Evolutionary conservation across 2,113 vertebrate genomes (phyloP), one percentile per base, ranked within the genome.

Genomic region (Neotoma lepida): DNA sequence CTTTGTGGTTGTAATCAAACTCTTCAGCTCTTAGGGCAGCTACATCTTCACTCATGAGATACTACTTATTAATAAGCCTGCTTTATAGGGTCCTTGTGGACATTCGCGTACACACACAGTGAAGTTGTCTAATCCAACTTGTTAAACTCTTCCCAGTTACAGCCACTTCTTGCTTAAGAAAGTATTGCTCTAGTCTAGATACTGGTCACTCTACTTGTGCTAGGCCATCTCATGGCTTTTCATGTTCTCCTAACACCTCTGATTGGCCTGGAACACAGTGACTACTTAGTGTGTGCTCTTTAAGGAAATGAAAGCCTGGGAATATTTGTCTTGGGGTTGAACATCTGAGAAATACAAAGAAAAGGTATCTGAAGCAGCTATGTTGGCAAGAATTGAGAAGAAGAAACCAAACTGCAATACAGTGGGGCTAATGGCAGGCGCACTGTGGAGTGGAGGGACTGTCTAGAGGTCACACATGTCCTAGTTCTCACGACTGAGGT

Each of bases 31-130:
- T 22, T 33, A 2, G 35, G 12, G 17, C 13, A 44, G 3, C 9
- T 44, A 0, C 44, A 39, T 35, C 22, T 56, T 58, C 1, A 0
- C 33, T 64, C 46, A 24, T 46, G 8, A 49, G 18, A 13, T 18
- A 1, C 4, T 41, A 0, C 13, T 28, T 51, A 1, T 15, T 33
- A 24, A 58, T 56, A 33, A 3, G 0, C n/a, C 30, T 20, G 1
- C 77, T 49, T 18, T 28, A 2, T 5, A 5, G 68, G 80, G 39
- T 7, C 5, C 6, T 51, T 35, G 56, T 41, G 24, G 8, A 0
- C 10, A 0, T 20, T 4, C 14, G 71, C 26, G n/a, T 35, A 18
- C 46, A 18, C 6, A 3, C 81, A 10, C 56, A 0, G 1, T 49
- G 35, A 8, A 0, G 4, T 30, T 26, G 15, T 54, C 61, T 8